Conservation (phyloP, 2,797 vertebrate genomes). For the Apogon hyalosoma region DNA sequence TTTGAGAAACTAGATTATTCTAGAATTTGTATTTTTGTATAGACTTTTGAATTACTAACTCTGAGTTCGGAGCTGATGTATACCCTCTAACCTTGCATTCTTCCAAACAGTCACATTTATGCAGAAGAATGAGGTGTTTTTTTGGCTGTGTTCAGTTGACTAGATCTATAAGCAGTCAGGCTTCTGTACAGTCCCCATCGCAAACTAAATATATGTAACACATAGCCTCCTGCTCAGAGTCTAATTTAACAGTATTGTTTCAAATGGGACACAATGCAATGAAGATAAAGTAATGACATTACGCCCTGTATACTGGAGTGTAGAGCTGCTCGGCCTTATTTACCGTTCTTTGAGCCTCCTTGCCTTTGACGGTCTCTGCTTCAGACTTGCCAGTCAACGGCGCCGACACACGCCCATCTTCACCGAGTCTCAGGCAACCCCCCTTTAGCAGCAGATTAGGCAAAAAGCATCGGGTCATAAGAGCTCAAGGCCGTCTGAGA, state of each 20-base stretch:
- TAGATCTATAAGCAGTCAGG: slow-evolving; percentile 55
- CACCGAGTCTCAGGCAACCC: slow-evolving; percentile 37
- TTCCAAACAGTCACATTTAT: slow-evolving; percentile 52
- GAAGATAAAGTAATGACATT: slow-evolving; percentile 56
- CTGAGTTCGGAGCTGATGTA: slow-evolving; percentile 70
- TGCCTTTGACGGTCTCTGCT: slow-evolving; percentile 70
- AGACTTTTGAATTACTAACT: slow-evolving; percentile 80
- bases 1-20: slow-evolving; percentile 82
- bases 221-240: slow-evolving; percentile 59
- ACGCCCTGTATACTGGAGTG: slow-evolving; percentile 47
- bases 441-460: slow-evolving; percentile 44
- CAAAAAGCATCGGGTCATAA: slow-evolving; percentile 26
- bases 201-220: slow-evolving; percentile 57
- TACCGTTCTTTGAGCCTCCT: slow-evolving; percentile 63
- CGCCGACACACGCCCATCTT: slow-evolving; percentile 23
- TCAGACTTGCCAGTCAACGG: slow-evolving; percentile 50
- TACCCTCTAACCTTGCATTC: slow-evolving; percentile 54
- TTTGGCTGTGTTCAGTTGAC: slow-evolving; percentile 48
- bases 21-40: slow-evolving; percentile 89
- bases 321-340: slow-evolving; percentile 77
- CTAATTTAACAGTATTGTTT: slow-evolving; percentile 73
- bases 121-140: slow-evolving; percentile 60
- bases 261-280: slow-evolving; percentile 77
- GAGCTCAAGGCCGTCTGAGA: not conserved
- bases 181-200: slow-evolving; percentile 67